Evolutionary conservation across 1,140 invertebrate species (phyloP).

Genomic region (Euwallacea similis): DNA sequence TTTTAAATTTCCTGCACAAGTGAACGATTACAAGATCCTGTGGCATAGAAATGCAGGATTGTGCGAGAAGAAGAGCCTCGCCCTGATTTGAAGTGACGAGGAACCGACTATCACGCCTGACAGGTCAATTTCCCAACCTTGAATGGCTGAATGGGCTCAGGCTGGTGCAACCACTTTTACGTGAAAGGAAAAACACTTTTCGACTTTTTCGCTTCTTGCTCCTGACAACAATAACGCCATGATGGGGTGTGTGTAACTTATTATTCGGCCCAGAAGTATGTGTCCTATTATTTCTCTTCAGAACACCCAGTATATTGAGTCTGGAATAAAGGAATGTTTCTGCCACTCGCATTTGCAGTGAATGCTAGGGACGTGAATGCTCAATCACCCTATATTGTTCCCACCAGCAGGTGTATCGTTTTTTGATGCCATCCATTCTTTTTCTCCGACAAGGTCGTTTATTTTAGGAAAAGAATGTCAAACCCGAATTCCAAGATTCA

Average conservation of each 20-base stretch:
- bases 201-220: conserved; percentile 30
- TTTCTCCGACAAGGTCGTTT: conserved; percentile 21
- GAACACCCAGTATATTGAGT: no score
- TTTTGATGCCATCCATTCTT: conserved; percentile 27
- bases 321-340: no score
- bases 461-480: conserved; percentile 24
- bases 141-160: conserved; percentile 34
- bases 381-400: conserved; percentile 25
- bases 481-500: conserved; percentile 5
- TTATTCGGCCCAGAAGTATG: conserved; percentile 3
- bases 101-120: conserved; percentile 35
- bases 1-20: conserved; percentile 33
- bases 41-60: conserved; percentile 18
- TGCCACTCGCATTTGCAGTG: background rate
- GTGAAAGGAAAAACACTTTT: conserved; percentile 36
- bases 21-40: conserved; percentile 23
- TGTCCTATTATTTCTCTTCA: no score
- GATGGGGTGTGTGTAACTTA: background rate
- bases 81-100: conserved; percentile 28
- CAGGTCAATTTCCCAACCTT: conserved; percentile 37
- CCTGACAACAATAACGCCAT: conserved; percentile 18
- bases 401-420: conserved; percentile 29
- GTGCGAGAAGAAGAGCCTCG: conserved; percentile 4
- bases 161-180: conserved; percentile 27
- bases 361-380: conserved; percentile 11